These are phyloP conservation scores for Phrynocephalus versicolor DNA, from an alignment of 2,113 vertebrate genomes.

Conservation along the genomic window DNA sequence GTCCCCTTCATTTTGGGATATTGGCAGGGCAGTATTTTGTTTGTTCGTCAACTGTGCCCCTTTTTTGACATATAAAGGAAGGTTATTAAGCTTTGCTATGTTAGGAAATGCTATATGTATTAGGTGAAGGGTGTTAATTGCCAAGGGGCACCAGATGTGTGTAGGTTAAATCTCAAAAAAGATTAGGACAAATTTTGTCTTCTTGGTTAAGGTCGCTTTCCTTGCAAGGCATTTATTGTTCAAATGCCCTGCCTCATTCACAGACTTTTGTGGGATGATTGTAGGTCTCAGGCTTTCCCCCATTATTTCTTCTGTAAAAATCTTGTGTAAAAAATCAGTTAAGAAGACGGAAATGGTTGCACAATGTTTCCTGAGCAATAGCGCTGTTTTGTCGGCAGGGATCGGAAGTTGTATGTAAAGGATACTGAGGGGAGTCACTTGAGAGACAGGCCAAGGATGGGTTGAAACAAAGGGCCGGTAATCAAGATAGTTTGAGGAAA, in stretches of 20 bases:
- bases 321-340: too few species aligned
- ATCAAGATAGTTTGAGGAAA: background rate
- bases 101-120: background rate
- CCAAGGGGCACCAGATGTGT: background rate
- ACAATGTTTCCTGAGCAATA: too few species aligned
- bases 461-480: background rate
- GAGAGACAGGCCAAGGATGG: too few species aligned
- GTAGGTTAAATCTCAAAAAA: background rate
- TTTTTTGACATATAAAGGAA: too few species aligned
- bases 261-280: background rate
- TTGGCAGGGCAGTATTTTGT: slow-evolving; percentile 35
- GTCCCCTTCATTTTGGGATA: slow-evolving; percentile 41
- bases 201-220: background rate
- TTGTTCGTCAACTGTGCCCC: too few species aligned
- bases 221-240: background rate
- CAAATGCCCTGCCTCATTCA: background rate
- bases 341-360: too few species aligned
- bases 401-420: too few species aligned
- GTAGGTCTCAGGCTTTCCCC: too few species aligned
- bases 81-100: background rate
- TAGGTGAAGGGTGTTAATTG: background rate
- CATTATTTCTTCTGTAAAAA: too few species aligned
- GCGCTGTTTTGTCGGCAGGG: too few species aligned
- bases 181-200: background rate
- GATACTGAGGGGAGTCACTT: too few species aligned